These are phyloP conservation scores for Sceloporus undulatus DNA, from an alignment of 2,113 vertebrate genomes.

Conservation along the genomic window DNA sequence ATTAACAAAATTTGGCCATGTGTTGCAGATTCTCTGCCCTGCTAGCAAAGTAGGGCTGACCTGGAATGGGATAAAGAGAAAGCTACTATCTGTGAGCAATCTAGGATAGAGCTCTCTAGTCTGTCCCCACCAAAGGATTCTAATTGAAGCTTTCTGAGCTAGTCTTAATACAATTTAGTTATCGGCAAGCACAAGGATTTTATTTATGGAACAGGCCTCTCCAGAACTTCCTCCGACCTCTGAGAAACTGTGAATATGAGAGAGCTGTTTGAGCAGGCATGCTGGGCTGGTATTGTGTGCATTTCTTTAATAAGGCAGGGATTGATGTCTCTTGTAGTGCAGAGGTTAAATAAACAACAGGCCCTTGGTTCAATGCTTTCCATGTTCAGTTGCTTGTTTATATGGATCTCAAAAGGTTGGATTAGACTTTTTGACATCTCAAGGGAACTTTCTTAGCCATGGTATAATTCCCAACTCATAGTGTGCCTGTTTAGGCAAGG, in stretches of 20 bases:
- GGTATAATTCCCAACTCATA: slow-evolving; percentile 61
- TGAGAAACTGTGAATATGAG: slow-evolving; percentile 73
- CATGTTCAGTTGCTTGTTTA: slow-evolving; percentile 78
- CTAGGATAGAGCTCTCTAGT: slow-evolving; percentile 51
- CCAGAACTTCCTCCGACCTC: slow-evolving; percentile 76
- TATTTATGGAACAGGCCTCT: slow-evolving; percentile 73
- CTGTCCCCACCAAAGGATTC: slow-evolving; percentile 49
- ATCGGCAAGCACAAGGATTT: slow-evolving; percentile 73
- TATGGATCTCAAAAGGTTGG: slow-evolving; percentile 75
- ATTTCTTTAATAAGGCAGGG: slow-evolving; percentile 78
- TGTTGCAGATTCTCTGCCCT: slow-evolving; percentile 39
- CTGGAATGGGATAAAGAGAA: slow-evolving; percentile 34
- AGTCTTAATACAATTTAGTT: slow-evolving; percentile 72
- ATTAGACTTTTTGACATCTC: slow-evolving; percentile 65
- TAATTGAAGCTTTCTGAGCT: slow-evolving; percentile 75
- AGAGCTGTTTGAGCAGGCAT: slow-evolving; percentile 63
- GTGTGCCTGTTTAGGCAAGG: slow-evolving; percentile 41
- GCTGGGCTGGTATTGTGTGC: slow-evolving; percentile 54
- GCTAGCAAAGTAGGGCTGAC: slow-evolving; percentile 35
- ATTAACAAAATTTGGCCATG: neutral
- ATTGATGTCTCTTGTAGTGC: slow-evolving; percentile 77
- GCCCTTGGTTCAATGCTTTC: slow-evolving; percentile 77
- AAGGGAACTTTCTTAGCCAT: slow-evolving; percentile 70
- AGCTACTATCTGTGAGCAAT: slow-evolving; percentile 52
- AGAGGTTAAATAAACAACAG: slow-evolving; percentile 80